Evolutionary conservation across 2,113 vertebrate species (phyloP).

Genomic region (Cyprinodon variegatus): DNA sequence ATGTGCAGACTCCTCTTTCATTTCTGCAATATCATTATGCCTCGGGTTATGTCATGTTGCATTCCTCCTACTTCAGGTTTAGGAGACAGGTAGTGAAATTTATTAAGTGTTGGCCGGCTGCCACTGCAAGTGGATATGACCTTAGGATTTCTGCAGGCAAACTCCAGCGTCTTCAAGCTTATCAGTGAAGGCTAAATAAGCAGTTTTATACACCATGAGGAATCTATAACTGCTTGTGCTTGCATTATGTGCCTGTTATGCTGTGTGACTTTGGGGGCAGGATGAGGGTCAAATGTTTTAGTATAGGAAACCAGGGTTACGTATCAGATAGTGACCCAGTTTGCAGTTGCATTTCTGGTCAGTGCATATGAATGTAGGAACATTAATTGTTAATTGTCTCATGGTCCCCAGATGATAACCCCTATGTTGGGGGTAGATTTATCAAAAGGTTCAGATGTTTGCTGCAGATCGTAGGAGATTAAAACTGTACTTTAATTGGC

Average conservation of each 20-base stretch:
- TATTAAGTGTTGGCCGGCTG: conserved; percentile 67
- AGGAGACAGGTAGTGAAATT: conserved; percentile 63
- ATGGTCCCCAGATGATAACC: conserved; percentile 47
- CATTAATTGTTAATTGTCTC: conserved; percentile 53
- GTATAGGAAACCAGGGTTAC: conserved; percentile 34
- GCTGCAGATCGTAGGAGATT: neutral
- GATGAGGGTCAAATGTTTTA: conserved; percentile 55
- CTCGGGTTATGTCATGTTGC: conserved; percentile 58
- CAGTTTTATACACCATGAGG: conserved; percentile 42
- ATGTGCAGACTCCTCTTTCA: conserved; percentile 29
- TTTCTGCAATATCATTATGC: conserved; percentile 30
- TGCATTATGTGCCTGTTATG: conserved; percentile 50
- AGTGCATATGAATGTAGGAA: neutral
- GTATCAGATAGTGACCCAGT: conserved; percentile 36
- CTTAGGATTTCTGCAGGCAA: conserved; percentile 49
- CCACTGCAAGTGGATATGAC: conserved; percentile 61
- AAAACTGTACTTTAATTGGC: conserved; percentile 14
- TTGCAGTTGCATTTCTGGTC: conserved; percentile 10
- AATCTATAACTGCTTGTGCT: conserved; percentile 62
- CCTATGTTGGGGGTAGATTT: conserved; percentile 21
- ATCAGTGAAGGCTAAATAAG: conserved; percentile 50
- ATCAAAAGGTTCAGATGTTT: conserved; percentile 33
- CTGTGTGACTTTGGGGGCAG: conserved; percentile 28
- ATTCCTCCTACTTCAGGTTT: conserved; percentile 54
- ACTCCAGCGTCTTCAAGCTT: conserved; percentile 46